These are phyloP conservation scores for Myrmophylax atrothorax DNA, from an alignment of 2,113 vertebrate genomes.

Conservation along the genomic window DNA sequence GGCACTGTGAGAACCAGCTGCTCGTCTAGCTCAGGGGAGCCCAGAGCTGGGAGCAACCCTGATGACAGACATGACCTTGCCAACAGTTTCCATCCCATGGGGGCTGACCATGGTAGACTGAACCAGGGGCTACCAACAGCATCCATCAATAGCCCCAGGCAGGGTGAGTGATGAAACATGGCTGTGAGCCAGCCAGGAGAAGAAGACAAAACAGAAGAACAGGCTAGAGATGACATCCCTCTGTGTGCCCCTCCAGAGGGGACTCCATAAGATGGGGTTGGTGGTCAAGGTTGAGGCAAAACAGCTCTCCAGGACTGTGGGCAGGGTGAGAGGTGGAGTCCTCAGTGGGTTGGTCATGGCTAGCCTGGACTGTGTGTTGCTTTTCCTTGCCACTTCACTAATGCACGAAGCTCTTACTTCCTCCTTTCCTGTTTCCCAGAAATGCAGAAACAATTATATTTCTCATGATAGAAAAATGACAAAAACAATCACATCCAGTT, in stretches of 20 bases:
- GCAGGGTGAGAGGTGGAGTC: accelerated
- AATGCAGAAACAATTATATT: background rate
- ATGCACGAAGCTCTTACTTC: background rate
- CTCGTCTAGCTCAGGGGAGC: background rate
- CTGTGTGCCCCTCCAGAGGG: background rate
- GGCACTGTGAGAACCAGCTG: accelerated
- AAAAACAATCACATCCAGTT: background rate
- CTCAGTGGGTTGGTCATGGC: background rate
- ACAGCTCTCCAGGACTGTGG: no score
- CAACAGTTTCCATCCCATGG: accelerated
- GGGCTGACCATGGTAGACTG: background rate
- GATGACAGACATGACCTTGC: background rate
- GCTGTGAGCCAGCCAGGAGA: background rate
- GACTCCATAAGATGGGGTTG: accelerated
- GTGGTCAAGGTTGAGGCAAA: background rate
- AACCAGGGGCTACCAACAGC: background rate
- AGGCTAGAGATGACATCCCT: background rate
- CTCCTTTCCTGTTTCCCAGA: background rate
- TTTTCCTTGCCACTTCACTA: background rate
- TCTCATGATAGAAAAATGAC: background rate
- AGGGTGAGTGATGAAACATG: accelerated
- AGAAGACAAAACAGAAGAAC: accelerated
- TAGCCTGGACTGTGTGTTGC: background rate
- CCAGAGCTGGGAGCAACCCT: background rate
- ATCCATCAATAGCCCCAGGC: background rate